Evolutionary conservation across 2,888 invertebrate species (phyloP).

Genomic region (Callimorpha dominula): DNA sequence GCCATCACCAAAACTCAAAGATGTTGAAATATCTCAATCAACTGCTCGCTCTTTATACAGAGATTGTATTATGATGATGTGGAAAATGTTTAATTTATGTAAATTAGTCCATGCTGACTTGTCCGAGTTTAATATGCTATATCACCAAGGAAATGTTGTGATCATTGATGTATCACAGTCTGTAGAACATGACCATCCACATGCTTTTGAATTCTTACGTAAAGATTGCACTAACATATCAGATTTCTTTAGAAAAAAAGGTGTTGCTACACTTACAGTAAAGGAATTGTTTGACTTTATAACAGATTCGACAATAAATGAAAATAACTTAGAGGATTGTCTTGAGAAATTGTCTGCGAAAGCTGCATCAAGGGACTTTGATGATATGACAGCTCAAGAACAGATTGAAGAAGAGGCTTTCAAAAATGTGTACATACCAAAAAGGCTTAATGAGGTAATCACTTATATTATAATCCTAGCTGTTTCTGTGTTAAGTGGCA

Average conservation of each 20-base stretch:
- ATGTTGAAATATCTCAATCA: constrained; percentile 91
- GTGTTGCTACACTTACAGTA: constrained; percentile 96
- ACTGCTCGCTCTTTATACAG: constrained; percentile 93
- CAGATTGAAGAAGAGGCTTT: constrained; percentile 97
- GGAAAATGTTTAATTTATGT: constrained; percentile 97
- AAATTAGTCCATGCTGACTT: constrained; percentile 99
- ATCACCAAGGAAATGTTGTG: constrained; percentile 93
- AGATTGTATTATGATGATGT: constrained; percentile 95
- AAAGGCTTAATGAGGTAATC: constrained; percentile 94
- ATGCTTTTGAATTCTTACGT: constrained; percentile 96
- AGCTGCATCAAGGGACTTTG: constrained; percentile 87
- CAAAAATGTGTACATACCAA: constrained; percentile 97
- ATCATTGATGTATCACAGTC: constrained; percentile 99
- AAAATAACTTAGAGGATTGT: constrained; percentile 93
- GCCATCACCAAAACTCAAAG: constrained; percentile 96
- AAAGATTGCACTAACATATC: constrained; percentile 97
- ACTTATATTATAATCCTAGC: neutral
- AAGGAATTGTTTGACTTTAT: constrained; percentile 98
- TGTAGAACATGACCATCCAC: constrained; percentile 99
- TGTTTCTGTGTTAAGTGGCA: neutral
- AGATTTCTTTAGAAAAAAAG: constrained; percentile 96
- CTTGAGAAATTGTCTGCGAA: constrained; percentile 91
- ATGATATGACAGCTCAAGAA: constrained; percentile 90
- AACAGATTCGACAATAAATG: constrained; percentile 95
- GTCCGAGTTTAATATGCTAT: constrained; percentile 98